Percentiles rank a stretch among this genome's conserved stretches.
phyloP scores from a whole-genome alignment of 1,140 invertebrate species.

The Leptonema lineaticorne region DNA sequence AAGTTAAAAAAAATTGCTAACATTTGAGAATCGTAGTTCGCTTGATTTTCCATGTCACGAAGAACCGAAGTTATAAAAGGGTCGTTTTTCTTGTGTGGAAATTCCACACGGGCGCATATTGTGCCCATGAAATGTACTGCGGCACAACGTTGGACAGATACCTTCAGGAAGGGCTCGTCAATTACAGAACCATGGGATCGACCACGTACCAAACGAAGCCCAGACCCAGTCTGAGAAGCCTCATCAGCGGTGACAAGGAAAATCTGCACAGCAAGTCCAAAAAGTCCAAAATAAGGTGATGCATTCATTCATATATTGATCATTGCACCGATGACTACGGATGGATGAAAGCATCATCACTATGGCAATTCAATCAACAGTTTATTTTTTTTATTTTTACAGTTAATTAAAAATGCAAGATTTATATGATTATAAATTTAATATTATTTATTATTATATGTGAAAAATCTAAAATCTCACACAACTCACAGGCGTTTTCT shows the following conservation, averaged over 20 bases:
- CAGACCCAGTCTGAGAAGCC: slow-evolving; percentile 21
- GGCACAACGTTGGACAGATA: slow-evolving; percentile 38
- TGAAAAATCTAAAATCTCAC: too few species aligned
- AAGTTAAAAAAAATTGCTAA: too few species aligned
- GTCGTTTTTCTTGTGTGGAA: not conserved
- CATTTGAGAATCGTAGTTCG: not conserved
- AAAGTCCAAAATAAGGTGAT: slow-evolving; percentile 37
- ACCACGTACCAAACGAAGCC: slow-evolving; percentile 37
- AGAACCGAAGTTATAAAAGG: slow-evolving; percentile 40
- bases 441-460: too few species aligned
- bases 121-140: slow-evolving; percentile 30
- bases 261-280: slow-evolving; percentile 34
- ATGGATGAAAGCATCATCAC: too few species aligned
- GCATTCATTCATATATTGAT: not conserved
- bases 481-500: too few species aligned
- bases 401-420: too few species aligned
- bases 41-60: slow-evolving; percentile 22
- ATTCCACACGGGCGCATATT: slow-evolving; percentile 18
- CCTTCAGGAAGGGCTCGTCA: slow-evolving; percentile 19
- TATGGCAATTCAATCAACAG: too few species aligned
- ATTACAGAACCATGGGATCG: slow-evolving; percentile 28
- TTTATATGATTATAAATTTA: too few species aligned
- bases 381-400: too few species aligned
- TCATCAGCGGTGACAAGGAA: slow-evolving; percentile 33
- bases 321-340: too few species aligned